phyloP scores from a whole-genome alignment of 2,113 vertebrate species.

The Tretioscincus oriximinensis region DNA sequence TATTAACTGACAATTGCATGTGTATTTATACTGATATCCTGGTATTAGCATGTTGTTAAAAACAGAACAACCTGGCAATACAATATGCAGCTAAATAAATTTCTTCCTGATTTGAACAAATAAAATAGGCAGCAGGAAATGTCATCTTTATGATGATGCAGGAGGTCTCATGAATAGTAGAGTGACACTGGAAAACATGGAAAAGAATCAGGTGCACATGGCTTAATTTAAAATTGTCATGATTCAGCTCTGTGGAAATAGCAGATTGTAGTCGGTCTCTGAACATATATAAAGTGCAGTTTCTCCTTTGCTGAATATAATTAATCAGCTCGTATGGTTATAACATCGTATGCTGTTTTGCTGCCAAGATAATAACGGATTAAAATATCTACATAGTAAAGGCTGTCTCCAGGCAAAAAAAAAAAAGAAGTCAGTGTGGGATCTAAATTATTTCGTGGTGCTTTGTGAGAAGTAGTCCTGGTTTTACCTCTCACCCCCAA shows the following conservation, averaged over 20 bases:
- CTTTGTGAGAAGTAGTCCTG: no score
- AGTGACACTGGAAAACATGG: slow-evolving; percentile 16
- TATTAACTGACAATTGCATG: slow-evolving; percentile 81
- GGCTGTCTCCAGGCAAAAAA: not conserved
- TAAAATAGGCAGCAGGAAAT: slow-evolving; percentile 40
- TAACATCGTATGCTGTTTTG: no score
- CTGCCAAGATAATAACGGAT: not conserved
- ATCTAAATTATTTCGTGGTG: no score
- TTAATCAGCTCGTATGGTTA: not conserved
- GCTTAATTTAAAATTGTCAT: slow-evolving; percentile 2
- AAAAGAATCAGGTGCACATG: not conserved
- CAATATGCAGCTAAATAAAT: slow-evolving; percentile 63
- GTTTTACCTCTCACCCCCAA: no score
- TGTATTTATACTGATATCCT: slow-evolving; percentile 76
- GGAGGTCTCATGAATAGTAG: not conserved
- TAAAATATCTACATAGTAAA: not conserved
- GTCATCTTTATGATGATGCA: slow-evolving; percentile 3
- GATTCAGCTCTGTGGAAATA: not conserved
- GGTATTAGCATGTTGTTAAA: slow-evolving; percentile 75
- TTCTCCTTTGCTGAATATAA: not conserved
- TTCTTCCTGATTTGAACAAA: slow-evolving; percentile 58
- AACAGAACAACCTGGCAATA: slow-evolving; percentile 58
- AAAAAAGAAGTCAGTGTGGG: no score
- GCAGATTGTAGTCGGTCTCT: not conserved
- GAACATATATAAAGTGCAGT: not conserved